These are phyloP conservation scores for Drosophila vallismaia DNA, from an alignment of 2,888 invertebrate species.

Conservation along the genomic window DNA sequence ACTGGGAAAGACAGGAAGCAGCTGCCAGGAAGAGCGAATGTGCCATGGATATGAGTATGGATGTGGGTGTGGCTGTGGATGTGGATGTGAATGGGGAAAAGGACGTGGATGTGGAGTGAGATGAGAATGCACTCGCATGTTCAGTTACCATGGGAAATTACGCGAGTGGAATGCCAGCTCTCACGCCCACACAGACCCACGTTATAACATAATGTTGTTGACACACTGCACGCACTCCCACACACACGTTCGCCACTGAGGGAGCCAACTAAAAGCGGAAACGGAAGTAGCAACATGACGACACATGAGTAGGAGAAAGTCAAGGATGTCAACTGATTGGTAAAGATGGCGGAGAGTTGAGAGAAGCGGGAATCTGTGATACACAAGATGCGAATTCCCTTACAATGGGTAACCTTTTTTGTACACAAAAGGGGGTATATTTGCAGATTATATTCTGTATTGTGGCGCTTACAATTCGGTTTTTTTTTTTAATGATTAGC, in stretches of 20 bases:
- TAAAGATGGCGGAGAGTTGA: constrained; percentile 26
- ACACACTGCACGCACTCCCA: constrained; percentile 44
- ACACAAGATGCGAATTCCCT: not conserved
- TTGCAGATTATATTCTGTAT: not conserved
- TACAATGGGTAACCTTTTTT: not conserved
- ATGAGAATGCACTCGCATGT: constrained; percentile 65
- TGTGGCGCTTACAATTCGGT: too few relatives aligned
- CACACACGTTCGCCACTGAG: constrained; percentile 1
- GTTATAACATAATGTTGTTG: constrained; percentile 63
- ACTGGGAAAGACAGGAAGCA: constrained; percentile 43
- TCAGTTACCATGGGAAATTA: constrained; percentile 74
- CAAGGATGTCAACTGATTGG: constrained; percentile 60
- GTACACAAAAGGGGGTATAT: not conserved
- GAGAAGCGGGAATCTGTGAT: not conserved
- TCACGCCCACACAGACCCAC: constrained; percentile 18
- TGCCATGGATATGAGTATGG: not conserved
- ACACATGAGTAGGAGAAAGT: constrained; percentile 50
- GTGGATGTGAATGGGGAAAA: not conserved
- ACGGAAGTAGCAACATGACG: constrained; percentile 66
- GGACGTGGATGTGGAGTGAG: not conserved
- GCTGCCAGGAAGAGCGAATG: constrained; percentile 16
- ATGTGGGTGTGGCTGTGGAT: not conserved
- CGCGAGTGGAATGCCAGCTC: constrained; percentile 71
- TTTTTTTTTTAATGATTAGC: too few relatives aligned
- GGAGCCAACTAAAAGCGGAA: constrained; percentile 71